Evolutionary conservation across 1,140 invertebrate species (phyloP), one percentile per base, ranked within the genome.

Genomic region (Cryptotermes secundus): DNA sequence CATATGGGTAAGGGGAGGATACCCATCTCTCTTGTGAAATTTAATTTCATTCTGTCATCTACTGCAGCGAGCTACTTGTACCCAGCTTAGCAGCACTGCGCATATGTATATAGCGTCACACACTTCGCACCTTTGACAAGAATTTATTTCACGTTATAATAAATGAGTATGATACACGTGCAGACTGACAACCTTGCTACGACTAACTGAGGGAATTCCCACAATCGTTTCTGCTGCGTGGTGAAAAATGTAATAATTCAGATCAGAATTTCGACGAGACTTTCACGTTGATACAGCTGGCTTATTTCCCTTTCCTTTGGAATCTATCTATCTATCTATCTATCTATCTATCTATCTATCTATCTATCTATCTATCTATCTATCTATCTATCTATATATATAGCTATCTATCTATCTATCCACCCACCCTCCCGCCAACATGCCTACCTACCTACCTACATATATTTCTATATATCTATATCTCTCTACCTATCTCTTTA

Each of bases 1-100:
- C 59, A n/a, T 31, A 72, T 72, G 59, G 26, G n/a, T 6, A 31
- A n/a, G n/a, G 45, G 45, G 45, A 45, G 16, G 59, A 72, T 72
- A 72, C 59, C 59, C 59, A 72, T 72, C 59, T 72, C 59, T 72
- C 59, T 72, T 72, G 59, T 72, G 59, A 72, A 72, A 72, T 72
- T 72, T 72, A 72, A 72, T 72, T 72, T 72, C 59, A 72, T 72
- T 72, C 59, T 72, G 59, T 72, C 59, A 72, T 72, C 59, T 72
- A 72, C 59, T 72, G 59, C 59, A 72, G 59, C 16, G 59, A 72
- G 59, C 59, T 72, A 72, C 59, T 72, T 72, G 59, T 72, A 72
- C 0, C 59, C 59, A 31, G 59, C 59, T n/a, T 26, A 72, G 59
- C 59, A 31, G 59, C 59, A n/a, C 26, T 72, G 59, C 59, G 9